Evolutionary conservation across 2,113 vertebrate genomes (phyloP).

Genomic region (Dascyllus trimaculatus): DNA sequence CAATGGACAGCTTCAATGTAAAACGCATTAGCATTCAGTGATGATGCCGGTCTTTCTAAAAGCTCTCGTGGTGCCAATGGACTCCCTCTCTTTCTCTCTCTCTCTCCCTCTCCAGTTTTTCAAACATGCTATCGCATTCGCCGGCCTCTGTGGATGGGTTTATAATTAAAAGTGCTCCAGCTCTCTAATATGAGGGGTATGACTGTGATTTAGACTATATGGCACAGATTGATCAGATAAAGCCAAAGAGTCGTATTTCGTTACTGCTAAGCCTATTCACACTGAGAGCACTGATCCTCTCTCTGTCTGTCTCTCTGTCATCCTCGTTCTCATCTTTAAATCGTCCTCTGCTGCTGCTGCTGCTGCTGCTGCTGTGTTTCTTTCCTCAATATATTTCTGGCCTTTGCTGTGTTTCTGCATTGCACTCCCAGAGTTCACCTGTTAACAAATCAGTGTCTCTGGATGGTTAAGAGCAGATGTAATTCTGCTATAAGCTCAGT

Average conservation of each 20-base stretch:
- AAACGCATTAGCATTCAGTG: conserved; percentile 70
- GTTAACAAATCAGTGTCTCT: neutral
- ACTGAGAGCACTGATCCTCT: conserved; percentile 63
- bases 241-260: conserved; percentile 59
- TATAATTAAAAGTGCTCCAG: conserved; percentile 79
- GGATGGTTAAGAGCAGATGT: neutral
- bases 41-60: conserved; percentile 61
- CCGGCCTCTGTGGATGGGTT: conserved; percentile 56
- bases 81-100: conserved; percentile 19
- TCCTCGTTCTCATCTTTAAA: conserved; percentile 32
- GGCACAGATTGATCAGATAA: conserved; percentile 75
- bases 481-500: neutral
- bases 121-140: conserved; percentile 50
- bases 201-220: conserved; percentile 68
- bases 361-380: too few relatives aligned
- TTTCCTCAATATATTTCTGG: neutral
- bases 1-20: conserved; percentile 49
- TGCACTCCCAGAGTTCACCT: neutral
- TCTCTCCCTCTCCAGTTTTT: conserved; percentile 10
- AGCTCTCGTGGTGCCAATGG: conserved; percentile 56
- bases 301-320: conserved; percentile 21
- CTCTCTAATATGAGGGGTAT: conserved; percentile 65
- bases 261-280: conserved; percentile 72
- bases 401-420: neutral
- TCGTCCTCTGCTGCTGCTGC: conserved; percentile 29